Conservation (phyloP, 1,140 invertebrate genomes). For the Drosophila burlai region DNA sequence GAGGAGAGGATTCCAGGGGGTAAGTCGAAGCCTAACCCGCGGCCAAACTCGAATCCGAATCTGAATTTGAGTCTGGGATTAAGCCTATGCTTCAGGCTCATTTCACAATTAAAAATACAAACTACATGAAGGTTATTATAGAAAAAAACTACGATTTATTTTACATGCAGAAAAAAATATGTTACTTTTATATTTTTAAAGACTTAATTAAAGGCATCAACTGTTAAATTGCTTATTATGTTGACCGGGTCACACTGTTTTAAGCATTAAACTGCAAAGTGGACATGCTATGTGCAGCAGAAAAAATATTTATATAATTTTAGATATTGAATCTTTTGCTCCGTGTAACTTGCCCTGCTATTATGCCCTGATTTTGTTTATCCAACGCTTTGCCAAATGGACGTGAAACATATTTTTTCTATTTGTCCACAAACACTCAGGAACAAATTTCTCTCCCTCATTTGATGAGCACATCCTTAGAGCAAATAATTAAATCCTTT, state of each 20-base stretch:
- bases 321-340: neutral
- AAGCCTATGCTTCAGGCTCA: constrained; percentile 46
- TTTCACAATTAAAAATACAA: constrained; percentile 65
- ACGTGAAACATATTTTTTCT: constrained; percentile 79
- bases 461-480: constrained; percentile 69
- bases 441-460: constrained; percentile 27
- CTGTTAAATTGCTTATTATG: neutral
- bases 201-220: neutral
- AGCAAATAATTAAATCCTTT: constrained; percentile 85
- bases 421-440: constrained; percentile 64
- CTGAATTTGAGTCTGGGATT: constrained; percentile 33
- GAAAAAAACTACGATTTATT: constrained; percentile 29
- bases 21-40: constrained; percentile 46
- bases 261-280: neutral
- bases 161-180: neutral
- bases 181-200: neutral
- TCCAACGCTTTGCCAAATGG: constrained; percentile 56
- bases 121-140: constrained; percentile 4
- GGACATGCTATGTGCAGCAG: neutral
- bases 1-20: constrained; percentile 15
- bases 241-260: neutral
- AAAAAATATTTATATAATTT: neutral
- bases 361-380: constrained; percentile 40
- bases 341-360: constrained; percentile 22
- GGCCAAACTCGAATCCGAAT: constrained; percentile 32